Conservation (phyloP, 2,797 vertebrate genomes). For the Cacajao melanocephalus region DNA sequence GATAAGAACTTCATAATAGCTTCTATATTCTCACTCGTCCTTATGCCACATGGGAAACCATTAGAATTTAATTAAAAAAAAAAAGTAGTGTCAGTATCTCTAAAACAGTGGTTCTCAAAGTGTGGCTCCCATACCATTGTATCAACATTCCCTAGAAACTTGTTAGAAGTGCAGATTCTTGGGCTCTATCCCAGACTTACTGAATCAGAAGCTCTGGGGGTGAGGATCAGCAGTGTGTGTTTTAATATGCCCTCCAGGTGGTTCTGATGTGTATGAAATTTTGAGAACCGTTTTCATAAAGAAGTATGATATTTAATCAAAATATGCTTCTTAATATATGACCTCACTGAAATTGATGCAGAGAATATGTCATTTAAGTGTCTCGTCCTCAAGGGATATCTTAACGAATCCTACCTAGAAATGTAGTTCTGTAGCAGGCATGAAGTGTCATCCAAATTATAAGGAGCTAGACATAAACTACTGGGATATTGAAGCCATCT, state of each 20-base stretch:
- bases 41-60: neutral
- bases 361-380: neutral
- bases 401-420: neutral
- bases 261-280: neutral
- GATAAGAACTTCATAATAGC: neutral
- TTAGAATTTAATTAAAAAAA: neutral
- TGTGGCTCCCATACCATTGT: neutral
- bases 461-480: neutral
- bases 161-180: neutral
- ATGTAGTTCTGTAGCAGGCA: neutral
- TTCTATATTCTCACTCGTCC: neutral
- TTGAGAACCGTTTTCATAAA: neutral
- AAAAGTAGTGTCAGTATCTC: neutral
- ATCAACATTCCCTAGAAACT: neutral
- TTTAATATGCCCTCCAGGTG: neutral
- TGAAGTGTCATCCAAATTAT: neutral
- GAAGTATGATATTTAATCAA: constrained; percentile 2
- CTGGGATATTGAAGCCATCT: constrained; percentile 33
- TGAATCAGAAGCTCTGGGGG: neutral
- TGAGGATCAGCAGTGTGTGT: neutral
- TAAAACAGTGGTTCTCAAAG: neutral
- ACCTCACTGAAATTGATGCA: neutral
- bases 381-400: neutral
- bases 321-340: neutral
- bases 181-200: neutral